Evolutionary conservation across 2,888 invertebrate genomes (phyloP), one percentile per base, ranked within the genome.

Genomic region (Agriotes lineatus): DNA sequence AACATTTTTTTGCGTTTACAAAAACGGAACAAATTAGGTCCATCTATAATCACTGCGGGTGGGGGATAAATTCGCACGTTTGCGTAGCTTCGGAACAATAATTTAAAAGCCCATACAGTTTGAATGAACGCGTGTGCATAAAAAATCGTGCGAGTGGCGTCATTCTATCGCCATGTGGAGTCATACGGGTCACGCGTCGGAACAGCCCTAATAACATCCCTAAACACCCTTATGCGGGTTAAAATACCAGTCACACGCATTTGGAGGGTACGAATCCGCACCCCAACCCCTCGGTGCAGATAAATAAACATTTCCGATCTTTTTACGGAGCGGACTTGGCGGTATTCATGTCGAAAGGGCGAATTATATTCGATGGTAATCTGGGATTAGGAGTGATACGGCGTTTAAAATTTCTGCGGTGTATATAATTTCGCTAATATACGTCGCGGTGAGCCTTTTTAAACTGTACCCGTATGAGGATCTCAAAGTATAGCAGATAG

Each of bases 101-200:
- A 35, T 35, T 2, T 25, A 25, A 25, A 25, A 25, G 25, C 10
- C n/a, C n/a, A 10, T 6, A 6, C 35, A 35, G 9, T 35, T n/a
- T 10, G 7, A 2, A 35, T 14, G 16, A n/a, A 20, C 10, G 14
- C 2, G 48, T 12, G 6, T 33, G 14, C 52, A 18, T 22, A 48
- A 14, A 52, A 52, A 48, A 48, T 48, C 52, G 33, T 19, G 12
- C 52, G 52, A 16, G 33, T 33, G 52, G 33, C 52, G 52, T 52
- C 52, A 16, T 52, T 18, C 33, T 30, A 18, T 33, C 14, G 52
- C 25, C 70, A 74, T 74, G 56, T 72, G 74, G 67, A 63, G 64
- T 70, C 67, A 74, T 74, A 74, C 71, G 74, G 74, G 74, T 74
- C 74, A 72, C 74, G 72, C 71, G 72, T 57, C 56, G 22, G 33